Percentiles rank a stretch among this genome's conserved stretches.
Evolutionary conservation across 2,797 vertebrate species (phyloP).

Genomic region (Ispidina picta): DNA sequence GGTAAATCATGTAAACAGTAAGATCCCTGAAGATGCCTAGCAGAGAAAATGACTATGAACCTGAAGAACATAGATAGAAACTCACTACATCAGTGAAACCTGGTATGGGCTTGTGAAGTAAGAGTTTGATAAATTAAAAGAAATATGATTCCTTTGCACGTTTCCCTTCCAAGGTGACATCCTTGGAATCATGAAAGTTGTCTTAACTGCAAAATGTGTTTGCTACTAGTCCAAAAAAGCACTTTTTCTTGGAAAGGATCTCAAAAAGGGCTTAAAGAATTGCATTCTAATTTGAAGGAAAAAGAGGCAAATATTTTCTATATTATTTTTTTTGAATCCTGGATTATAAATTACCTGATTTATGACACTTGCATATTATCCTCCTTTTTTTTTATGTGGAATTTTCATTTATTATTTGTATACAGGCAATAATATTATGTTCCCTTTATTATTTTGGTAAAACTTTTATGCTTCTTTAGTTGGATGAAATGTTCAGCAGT

Average conservation of each 20-base stretch:
- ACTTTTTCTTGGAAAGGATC: background rate
- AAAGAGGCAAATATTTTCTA: background rate
- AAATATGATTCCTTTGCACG: conserved; percentile 13
- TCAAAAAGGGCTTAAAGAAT: background rate
- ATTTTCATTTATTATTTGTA: background rate
- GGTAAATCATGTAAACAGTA: background rate
- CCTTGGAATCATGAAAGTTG: background rate
- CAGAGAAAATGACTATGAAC: background rate
- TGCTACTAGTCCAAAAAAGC: background rate
- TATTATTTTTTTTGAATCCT: background rate
- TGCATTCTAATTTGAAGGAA: background rate
- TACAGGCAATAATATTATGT: background rate
- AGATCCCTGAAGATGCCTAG: background rate
- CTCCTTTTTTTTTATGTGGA: background rate
- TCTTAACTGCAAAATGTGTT: background rate
- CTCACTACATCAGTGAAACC: background rate
- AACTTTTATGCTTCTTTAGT: background rate
- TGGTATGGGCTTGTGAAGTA: background rate
- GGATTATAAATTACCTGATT: background rate
- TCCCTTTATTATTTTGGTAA: background rate
- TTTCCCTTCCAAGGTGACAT: background rate
- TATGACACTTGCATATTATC: background rate
- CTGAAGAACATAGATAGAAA: background rate
- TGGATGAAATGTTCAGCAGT: background rate
- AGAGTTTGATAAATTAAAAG: background rate